phyloP scores from a whole-genome alignment of 1,140 invertebrate species.

The Diorhabda elongata region DNA sequence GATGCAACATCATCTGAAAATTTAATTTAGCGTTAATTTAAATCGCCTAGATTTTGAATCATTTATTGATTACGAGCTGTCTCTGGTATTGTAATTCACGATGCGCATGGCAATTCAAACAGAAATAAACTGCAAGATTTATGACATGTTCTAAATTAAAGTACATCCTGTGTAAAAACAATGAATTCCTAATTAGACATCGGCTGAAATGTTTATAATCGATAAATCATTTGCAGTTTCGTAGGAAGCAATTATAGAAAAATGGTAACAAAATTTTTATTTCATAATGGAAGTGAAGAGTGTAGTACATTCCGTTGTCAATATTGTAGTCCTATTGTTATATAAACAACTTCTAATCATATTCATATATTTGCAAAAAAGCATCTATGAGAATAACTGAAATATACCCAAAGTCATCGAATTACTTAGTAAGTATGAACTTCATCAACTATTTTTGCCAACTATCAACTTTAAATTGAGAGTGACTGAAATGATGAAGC shows the following conservation, averaged over 20 bases:
- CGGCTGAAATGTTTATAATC: conserved; percentile 12
- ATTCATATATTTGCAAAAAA: no score
- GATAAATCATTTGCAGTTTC: conserved; percentile 11
- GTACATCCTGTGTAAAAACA: conserved; percentile 19
- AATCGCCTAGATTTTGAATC: conserved; percentile 29
- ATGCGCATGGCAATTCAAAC: conserved; percentile 18
- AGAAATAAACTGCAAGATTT: conserved; percentile 16
- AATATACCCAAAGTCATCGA: no score
- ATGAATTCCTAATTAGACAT: conserved; percentile 20
- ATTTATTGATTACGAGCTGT: conserved; percentile 24
- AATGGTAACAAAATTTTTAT: no score
- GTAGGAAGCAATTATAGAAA: neutral
- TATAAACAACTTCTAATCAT: no score
- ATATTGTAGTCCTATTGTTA: no score
- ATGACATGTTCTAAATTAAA: conserved; percentile 10
- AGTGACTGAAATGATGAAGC: no score
- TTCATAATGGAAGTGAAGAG: no score
- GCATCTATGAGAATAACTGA: no score
- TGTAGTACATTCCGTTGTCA: no score
- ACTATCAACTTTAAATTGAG: no score
- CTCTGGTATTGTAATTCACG: conserved; percentile 16
- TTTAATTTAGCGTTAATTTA: conserved; percentile 38
- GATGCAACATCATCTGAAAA: conserved; percentile 24
- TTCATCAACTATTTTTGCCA: no score
- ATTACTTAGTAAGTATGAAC: no score